A percentile compares a stretch with the other conserved stretches of the same genome.
Conservation (phyloP, 2,113 vertebrate species). For the Dascyllus trimaculatus region DNA sequence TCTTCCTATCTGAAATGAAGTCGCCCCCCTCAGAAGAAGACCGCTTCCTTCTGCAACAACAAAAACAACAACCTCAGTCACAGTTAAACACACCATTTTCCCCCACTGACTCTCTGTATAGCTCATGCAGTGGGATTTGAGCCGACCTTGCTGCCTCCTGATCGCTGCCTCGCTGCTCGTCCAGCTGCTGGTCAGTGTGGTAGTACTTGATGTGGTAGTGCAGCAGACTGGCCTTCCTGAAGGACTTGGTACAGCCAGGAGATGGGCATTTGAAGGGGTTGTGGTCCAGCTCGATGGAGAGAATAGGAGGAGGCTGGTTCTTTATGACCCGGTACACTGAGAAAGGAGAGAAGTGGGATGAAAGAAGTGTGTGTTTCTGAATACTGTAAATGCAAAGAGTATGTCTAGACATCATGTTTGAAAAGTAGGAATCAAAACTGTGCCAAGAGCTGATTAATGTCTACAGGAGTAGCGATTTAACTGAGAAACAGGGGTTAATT, state of each 20-base stretch:
- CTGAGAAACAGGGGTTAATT: too few relatives aligned
- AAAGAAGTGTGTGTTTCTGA: too few relatives aligned
- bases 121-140: not conserved
- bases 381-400: too few relatives aligned
- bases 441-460: too few relatives aligned
- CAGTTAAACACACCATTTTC: not conserved
- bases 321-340: conserved; percentile 93
- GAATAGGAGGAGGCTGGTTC: conserved; percentile 88
- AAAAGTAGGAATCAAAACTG: too few relatives aligned
- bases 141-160: conserved; percentile 77
- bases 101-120: too few relatives aligned
- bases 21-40: conserved; percentile 80
- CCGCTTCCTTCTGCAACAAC: conserved; percentile 85
- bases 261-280: conserved; percentile 95
- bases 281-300: conserved; percentile 93
- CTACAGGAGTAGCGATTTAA: too few relatives aligned
- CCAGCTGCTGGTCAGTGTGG: conserved; percentile 90
- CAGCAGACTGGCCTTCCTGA: conserved; percentile 95
- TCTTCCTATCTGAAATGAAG: conserved; percentile 79
- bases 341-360: not conserved
- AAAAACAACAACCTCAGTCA: not conserved
- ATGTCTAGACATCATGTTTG: too few relatives aligned
- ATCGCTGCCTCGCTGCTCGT: conserved; percentile 78
- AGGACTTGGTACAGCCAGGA: conserved; percentile 92
- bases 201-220: conserved; percentile 99